These are phyloP conservation scores for Pemphredon lugubris DNA, from an alignment of 2,888 invertebrate genomes.

Conservation along the genomic window DNA sequence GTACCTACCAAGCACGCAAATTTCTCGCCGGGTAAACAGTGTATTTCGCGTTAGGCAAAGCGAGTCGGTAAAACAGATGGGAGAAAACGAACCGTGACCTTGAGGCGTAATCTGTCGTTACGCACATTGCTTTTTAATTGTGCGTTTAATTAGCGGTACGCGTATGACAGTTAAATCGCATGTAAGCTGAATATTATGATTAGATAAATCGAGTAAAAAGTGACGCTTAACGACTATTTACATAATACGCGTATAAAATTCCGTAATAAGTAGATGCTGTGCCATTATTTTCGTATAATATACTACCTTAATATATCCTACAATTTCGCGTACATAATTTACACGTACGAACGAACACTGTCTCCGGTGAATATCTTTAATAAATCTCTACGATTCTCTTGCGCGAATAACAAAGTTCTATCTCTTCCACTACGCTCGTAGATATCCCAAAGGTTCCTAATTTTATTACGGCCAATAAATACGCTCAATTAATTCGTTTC, in stretches of 20 bases:
- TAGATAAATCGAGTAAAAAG: conserved; percentile 36
- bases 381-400: no score
- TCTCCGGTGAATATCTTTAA: no score
- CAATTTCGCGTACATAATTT: not conserved
- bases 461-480: no score
- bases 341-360: no score
- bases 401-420: no score
- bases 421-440: not conserved
- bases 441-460: no score
- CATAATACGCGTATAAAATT: conserved; percentile 19
- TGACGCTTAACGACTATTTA: conserved; percentile 17
- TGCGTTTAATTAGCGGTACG: conserved; percentile 29
- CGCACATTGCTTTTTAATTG: conserved; percentile 33
- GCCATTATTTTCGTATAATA: conserved; percentile 19
- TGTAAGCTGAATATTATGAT: conserved; percentile 26
- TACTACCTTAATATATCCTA: conserved; percentile 3
- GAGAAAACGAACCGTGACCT: conserved; percentile 41
- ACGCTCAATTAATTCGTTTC: no score
- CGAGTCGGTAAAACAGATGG: conserved; percentile 67
- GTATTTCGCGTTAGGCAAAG: conserved; percentile 36
- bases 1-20: conserved; percentile 53
- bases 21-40: conserved; percentile 58
- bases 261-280: not conserved
- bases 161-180: conserved; percentile 22
- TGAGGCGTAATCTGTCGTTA: conserved; percentile 27